Conservation (phyloP, 2,113 vertebrate genomes). For the Speoplatyrhinus poulsoni region DNA sequence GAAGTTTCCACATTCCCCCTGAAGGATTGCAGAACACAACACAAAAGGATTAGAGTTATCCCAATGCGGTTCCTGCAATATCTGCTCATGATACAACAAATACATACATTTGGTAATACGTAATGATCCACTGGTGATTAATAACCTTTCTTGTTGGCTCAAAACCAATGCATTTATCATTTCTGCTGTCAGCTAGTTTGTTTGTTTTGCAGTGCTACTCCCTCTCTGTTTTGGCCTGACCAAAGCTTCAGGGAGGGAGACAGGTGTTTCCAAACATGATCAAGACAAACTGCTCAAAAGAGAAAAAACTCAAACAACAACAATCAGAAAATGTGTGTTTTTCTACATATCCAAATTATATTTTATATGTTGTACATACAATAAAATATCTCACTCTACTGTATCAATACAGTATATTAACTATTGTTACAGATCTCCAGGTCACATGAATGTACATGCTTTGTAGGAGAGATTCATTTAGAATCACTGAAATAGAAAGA, state of each 20-base stretch:
- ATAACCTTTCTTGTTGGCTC: conserved; percentile 37
- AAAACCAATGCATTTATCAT: conserved; percentile 46
- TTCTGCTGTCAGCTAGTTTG: conserved; percentile 38
- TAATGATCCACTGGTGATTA: conserved; percentile 40
- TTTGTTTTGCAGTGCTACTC: conserved; percentile 43
- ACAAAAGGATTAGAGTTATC: conserved; percentile 24
- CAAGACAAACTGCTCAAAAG: conserved; percentile 3
- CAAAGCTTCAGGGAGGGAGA: conserved; percentile 34
- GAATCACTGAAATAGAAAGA: not conserved
- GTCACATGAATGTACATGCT: no score
- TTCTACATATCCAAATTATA: no score
- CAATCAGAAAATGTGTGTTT: no score
- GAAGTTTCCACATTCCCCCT: conserved; percentile 98
- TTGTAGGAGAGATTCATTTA: conserved; percentile 1
- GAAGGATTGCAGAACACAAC: conserved; percentile 38
- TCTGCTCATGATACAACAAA: conserved; percentile 19
- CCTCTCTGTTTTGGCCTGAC: conserved; percentile 20
- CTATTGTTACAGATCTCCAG: not conserved
- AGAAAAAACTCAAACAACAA: no score
- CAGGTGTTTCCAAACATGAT: conserved; percentile 58
- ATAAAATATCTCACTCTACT: not conserved
- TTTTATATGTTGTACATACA: no score
- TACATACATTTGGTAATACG: conserved; percentile 29
- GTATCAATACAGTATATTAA: not conserved
- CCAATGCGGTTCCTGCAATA: not conserved